These are phyloP conservation scores for Neotoxoptera formosana DNA, from an alignment of 1,140 invertebrate genomes.

Conservation along the genomic window DNA sequence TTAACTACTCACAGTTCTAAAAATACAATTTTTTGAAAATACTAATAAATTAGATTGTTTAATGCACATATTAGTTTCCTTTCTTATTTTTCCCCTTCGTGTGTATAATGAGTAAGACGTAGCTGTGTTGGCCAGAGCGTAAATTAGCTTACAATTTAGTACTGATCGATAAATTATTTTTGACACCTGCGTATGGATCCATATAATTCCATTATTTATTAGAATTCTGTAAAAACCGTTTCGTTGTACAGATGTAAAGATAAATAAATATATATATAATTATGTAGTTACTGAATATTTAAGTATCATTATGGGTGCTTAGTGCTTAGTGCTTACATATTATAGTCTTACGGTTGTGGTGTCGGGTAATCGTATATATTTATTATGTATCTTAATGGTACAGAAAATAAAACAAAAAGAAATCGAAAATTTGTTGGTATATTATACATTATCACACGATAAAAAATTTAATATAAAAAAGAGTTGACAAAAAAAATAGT, in stretches of 20 bases:
- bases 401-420: not conserved
- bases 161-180: not conserved
- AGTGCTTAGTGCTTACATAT: not conserved
- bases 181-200: not conserved
- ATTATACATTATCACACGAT: not conserved
- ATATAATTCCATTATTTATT: constrained; percentile 35
- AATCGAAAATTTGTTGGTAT: not conserved
- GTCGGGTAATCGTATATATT: not conserved
- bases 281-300: not conserved
- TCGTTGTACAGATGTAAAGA: not conserved
- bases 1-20: not conserved
- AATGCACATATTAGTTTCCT: not conserved
- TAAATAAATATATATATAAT: not conserved
- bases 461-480: not conserved
- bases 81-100: not conserved
- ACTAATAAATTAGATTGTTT: not conserved
- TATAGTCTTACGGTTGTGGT: not conserved
- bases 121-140: not conserved
- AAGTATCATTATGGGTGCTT: not conserved
- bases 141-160: constrained; percentile 5
- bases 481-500: not conserved
- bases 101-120: not conserved
- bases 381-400: not conserved
- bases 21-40: not conserved
- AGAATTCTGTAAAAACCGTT: not conserved